A percentile compares a stretch with the other conserved stretches of the same genome.
Conservation (phyloP, 2,888 invertebrate genomes). For the Aricia artaxerxes region DNA sequence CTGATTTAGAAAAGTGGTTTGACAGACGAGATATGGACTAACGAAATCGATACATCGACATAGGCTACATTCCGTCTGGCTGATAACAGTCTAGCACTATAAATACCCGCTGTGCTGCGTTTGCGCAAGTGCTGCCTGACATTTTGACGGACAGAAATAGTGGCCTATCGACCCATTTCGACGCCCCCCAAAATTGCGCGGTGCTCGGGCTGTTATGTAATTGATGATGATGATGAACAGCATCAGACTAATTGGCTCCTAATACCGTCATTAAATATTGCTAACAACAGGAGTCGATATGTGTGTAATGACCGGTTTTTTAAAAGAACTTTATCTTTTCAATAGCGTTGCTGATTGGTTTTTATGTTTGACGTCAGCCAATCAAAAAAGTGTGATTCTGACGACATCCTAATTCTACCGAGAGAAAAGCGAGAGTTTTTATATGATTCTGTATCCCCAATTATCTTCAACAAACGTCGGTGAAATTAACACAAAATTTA, state of each 20-base stretch:
- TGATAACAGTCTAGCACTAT: conserved; percentile 15
- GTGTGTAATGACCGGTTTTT: neutral
- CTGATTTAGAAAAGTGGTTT: neutral
- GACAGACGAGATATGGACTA: neutral
- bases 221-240: neutral
- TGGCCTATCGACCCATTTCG: conserved; percentile 51
- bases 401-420: too few relatives aligned
- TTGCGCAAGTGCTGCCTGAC: conserved; percentile 70
- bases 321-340: too few relatives aligned
- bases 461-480: too few relatives aligned
- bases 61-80: conserved; percentile 18
- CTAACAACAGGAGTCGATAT: neutral
- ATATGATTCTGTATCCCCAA: too few relatives aligned
- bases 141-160: conserved; percentile 76
- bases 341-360: too few relatives aligned
- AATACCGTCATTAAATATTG: neutral
- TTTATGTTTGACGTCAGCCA: too few relatives aligned
- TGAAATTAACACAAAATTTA: too few relatives aligned
- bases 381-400: too few relatives aligned
- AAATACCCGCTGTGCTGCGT: conserved; percentile 46
- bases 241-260: neutral
- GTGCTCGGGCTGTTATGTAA: conserved; percentile 18
- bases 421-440: too few relatives aligned
- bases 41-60: conserved; percentile 3
- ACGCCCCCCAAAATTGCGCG: conserved; percentile 35